Evolutionary conservation across 2,888 invertebrate genomes (phyloP), one percentile per base, ranked within the genome.

Genomic region (Cantharis rufa): DNA sequence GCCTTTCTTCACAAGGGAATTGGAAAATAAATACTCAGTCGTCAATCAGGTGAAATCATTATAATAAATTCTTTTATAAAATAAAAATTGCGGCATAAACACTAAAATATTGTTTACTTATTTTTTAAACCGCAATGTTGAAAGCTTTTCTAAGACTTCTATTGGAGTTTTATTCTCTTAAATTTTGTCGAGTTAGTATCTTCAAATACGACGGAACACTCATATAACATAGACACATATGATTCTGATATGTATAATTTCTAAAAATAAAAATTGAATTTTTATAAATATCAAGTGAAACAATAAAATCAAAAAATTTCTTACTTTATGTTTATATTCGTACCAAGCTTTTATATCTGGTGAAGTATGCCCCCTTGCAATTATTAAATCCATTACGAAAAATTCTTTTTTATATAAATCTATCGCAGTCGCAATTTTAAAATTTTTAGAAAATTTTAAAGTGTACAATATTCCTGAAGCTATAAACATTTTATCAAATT

Each of bases 401-500:
- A 5, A 15, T 15, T 27, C 11, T 3, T 15, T 16, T 10, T 11
- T 16, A 11, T 69, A 32, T n/a, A 69, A 11, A 16, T 28, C 32
- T n/a, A 69, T 15, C 3, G 28, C n/a, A 7, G 16, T 28, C n/a
- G 28, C 10, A 2, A 69, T 69, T 16, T 69, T 48, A 13, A 69
- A 69, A 27, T 28, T 27, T 10, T 28, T 13, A 9, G 69, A 27
- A 32, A 32, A 16, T 69, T 71, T 15, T 10, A 75, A 10, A 24
- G 62, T 68, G 15, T 71, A 75, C 13, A 75, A 21, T 15, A 24
- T 15, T n/a, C 71, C 75, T 2, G 62, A 71, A 10, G 71, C 71
- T 10, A 75, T 28, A 28, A 75, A 75, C 75, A 71, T 75, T 32
- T 71, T 71, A 13, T 24, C 28, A 21, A 68, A 48, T 11, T 32